Evolutionary conservation across 2,888 invertebrate species (phyloP), one percentile per base, ranked within the genome.

Genomic region (Latheticus oryzae): DNA sequence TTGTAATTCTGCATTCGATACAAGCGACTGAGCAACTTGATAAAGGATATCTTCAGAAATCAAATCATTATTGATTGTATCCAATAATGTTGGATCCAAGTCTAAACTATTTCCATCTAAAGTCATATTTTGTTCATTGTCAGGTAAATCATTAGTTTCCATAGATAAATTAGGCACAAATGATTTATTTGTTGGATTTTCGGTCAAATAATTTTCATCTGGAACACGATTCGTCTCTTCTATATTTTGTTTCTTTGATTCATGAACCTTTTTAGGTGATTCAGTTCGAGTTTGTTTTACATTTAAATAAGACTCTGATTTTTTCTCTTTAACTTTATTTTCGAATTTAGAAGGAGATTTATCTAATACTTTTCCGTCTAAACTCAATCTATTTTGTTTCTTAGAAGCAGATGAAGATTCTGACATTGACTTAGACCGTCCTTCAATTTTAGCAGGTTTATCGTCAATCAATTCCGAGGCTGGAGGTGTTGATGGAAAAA

Each of bases 11-110:
- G 79, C 75, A 64, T 87, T 87, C 53, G 87, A 87, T 5, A 88
- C 88, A 13, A 89, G 78, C 47, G 77, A 77, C 58, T 88, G 86
- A 1, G 88, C 89, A n/a, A 88, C 88, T 76, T 88, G 87, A 79
- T 87, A 86, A 24, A 89, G 74, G 62, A 89, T 82, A 76, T 89
- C 89, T 64, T 88, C 89, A 1, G 88, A 85, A 42, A 89, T 81
- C 73, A 87, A 83, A 67, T 87, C 85, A n/a, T 85, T 83, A 64
- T 84, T 84, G 43, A 86, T 75, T 26, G 84, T 84, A 62, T 82
- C 85, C 19, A 86, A 72, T 61, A 85, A 74, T 58, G 84, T 84
- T 57, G 84, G 78, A 54, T 84, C 83, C n/a, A 84, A 80, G 54
- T 85, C 85, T 55, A 86, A 77, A 16, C 84, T 83, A 1, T 82